phyloP scores from a whole-genome alignment of 2,113 vertebrate species.

The Clarias batrachus region DNA sequence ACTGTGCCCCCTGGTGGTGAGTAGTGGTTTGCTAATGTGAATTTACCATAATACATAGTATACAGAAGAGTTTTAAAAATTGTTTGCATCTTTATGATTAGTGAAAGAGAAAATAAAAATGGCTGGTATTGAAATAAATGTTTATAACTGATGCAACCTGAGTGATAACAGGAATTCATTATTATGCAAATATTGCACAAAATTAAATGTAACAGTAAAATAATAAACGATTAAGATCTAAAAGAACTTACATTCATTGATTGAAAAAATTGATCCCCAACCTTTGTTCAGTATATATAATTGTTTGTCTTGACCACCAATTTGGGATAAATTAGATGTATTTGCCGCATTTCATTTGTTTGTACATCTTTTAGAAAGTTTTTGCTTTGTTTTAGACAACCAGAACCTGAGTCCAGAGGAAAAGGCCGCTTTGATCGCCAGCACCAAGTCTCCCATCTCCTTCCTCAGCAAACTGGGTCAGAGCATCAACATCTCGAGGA shows the following conservation, averaged over 20 bases:
- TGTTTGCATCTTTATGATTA: too few relatives aligned
- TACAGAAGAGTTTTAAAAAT: too few relatives aligned
- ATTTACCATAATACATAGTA: neutral
- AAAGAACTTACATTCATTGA: too few relatives aligned
- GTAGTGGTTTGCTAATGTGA: conserved; percentile 35
- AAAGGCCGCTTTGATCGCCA: conserved; percentile 84
- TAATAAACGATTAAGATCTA: too few relatives aligned
- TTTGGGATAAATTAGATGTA: neutral
- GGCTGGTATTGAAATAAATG: neutral
- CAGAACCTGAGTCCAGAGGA: conserved; percentile 89
- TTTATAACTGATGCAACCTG: neutral
- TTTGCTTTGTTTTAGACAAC: conserved; percentile 72
- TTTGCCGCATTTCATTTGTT: neutral
- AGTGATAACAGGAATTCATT: neutral
- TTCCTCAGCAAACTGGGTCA: conserved; percentile 97
- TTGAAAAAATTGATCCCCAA: neutral
- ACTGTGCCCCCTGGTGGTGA: conserved; percentile 87
- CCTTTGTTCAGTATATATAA: too few relatives aligned
- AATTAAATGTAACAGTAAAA: neutral
- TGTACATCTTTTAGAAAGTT: neutral
- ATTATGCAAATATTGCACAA: neutral
- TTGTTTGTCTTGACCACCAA: neutral
- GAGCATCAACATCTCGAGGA: conserved; percentile 94
- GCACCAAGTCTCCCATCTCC: conserved; percentile 94
- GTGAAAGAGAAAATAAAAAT: neutral